phyloP scores from a whole-genome alignment of 2,888 invertebrate species.

The Catocala sponsa region DNA sequence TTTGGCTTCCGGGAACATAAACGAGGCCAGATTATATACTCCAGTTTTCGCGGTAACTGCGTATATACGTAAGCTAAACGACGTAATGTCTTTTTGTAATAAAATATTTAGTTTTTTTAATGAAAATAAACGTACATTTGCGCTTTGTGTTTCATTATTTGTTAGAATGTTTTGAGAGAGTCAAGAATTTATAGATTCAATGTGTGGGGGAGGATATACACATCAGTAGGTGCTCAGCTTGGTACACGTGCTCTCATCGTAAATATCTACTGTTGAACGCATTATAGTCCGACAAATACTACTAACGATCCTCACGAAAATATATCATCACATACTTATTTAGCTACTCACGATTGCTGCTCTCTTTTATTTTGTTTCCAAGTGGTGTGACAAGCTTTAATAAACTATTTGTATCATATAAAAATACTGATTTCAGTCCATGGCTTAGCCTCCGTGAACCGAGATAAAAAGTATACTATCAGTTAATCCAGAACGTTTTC shows the following conservation, averaged over 20 bases:
- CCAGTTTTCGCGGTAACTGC: constrained; percentile 3
- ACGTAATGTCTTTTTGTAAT: constrained; percentile 14
- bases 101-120: constrained; percentile 18
- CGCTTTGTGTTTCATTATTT: constrained; percentile 17
- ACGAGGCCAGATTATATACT: constrained; percentile 19
- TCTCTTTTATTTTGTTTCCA: neutral
- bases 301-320: neutral
- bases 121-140: constrained; percentile 21
- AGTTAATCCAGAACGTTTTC: too few species aligned
- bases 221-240: constrained; percentile 1
- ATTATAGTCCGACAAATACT: constrained; percentile 1
- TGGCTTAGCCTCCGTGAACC: too few species aligned
- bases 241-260: neutral
- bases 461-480: too few species aligned
- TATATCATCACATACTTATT: neutral
- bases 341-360: neutral
- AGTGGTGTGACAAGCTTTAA: neutral
- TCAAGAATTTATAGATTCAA: constrained; percentile 1
- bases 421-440: too few species aligned
- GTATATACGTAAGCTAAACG: neutral
- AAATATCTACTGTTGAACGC: constrained; percentile 17
- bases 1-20: constrained; percentile 11
- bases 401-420: neutral
- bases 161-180: constrained; percentile 16
- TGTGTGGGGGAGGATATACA: constrained; percentile 1